These are phyloP conservation scores for Adela reaumurella DNA, from an alignment of 2,888 invertebrate genomes.

Conservation along the genomic window DNA sequence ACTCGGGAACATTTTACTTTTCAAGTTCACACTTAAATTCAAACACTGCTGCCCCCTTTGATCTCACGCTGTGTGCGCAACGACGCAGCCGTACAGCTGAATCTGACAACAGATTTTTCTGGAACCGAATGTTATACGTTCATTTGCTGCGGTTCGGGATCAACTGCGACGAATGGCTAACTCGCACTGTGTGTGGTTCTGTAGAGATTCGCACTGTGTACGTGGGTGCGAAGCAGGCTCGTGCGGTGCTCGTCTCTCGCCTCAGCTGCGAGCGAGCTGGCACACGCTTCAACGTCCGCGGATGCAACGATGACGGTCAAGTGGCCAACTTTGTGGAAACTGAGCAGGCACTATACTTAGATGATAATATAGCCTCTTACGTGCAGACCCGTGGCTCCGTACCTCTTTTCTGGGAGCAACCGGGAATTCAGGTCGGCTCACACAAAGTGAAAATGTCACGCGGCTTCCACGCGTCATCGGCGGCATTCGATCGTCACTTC, in stretches of 20 bases:
- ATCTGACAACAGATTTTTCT: conserved; percentile 96
- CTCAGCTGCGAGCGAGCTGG: conserved; percentile 97
- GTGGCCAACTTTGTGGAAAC: conserved; percentile 99
- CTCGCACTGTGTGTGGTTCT: conserved; percentile 95
- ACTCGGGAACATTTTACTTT: conserved; percentile 99
- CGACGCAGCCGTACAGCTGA: conserved; percentile 73
- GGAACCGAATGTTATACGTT: conserved; percentile 95
- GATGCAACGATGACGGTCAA: conserved; percentile 98
- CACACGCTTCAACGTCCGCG: conserved; percentile 95
- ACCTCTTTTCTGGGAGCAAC: conserved; percentile 98
- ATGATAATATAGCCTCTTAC: conserved; percentile 86
- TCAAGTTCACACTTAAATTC: conserved; percentile 66
- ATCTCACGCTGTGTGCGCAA: conserved; percentile 93
- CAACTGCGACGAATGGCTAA: conserved; percentile 85
- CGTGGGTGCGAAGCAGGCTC: conserved; percentile 90
- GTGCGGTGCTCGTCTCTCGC: conserved; percentile 92
- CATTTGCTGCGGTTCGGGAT: conserved; percentile 90
- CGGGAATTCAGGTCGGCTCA: conserved; percentile 96
- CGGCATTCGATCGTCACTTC: conserved; percentile 92
- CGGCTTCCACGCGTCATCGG: conserved; percentile 89
- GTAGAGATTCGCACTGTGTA: conserved; percentile 98
- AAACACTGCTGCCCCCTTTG: conserved; percentile 58
- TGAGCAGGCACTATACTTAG: conserved; percentile 92
- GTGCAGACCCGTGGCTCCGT: conserved; percentile 95
- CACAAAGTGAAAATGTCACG: conserved; percentile 97